phyloP scores from a whole-genome alignment of 2,888 invertebrate species.

The Acanthosoma haemorrhoidale region DNA sequence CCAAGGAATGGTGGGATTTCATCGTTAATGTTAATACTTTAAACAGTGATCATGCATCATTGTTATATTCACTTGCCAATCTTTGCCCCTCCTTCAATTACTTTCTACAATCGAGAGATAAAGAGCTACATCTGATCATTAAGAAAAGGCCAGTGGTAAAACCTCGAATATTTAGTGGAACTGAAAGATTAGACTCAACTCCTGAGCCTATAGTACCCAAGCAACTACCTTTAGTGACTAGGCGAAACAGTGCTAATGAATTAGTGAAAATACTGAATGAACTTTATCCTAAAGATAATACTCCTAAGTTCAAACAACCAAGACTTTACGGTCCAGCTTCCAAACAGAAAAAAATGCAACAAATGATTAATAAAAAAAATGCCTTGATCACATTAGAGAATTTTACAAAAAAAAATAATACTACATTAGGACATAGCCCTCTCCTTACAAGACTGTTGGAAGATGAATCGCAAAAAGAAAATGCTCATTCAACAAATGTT shows the following conservation, averaged over 20 bases:
- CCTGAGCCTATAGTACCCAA: neutral
- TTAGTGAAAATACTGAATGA: constrained; percentile 11
- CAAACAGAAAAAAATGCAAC: neutral
- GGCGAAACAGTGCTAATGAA: neutral
- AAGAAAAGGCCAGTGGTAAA: constrained; percentile 12
- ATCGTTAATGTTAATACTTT: constrained; percentile 17
- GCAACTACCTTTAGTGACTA: neutral
- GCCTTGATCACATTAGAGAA: neutral
- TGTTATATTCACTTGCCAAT: constrained; percentile 19
- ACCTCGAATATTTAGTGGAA: constrained; percentile 25
- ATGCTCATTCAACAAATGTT: neutral
- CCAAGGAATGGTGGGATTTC: constrained; percentile 28
- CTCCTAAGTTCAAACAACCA: neutral
- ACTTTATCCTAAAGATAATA: constrained; percentile 16
- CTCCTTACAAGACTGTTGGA: neutral
- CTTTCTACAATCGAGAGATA: constrained; percentile 21
- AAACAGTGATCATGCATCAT: constrained; percentile 23
- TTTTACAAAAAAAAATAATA: neutral
- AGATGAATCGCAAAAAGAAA: neutral
- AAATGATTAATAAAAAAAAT: neutral
- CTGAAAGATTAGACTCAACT: neutral
- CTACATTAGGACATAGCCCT: neutral
- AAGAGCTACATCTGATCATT: constrained; percentile 2
- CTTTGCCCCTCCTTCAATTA: constrained; percentile 16
- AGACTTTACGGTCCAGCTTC: constrained; percentile 2